Conservation (phyloP, 2,113 vertebrate genomes). For the Willisornis vidua region DNA sequence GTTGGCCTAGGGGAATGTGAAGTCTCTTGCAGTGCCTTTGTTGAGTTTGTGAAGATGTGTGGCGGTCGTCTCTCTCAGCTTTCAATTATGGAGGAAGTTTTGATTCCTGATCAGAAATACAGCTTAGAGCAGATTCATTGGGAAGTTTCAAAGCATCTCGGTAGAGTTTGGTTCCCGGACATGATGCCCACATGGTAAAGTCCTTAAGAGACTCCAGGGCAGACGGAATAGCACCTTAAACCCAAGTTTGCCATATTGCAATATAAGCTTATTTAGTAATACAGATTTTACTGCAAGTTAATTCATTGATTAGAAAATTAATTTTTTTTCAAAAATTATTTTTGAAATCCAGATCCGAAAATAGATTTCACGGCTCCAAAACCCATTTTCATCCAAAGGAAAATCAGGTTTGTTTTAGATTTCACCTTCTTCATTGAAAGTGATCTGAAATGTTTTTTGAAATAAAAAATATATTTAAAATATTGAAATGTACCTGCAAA, state of each 20-base stretch:
- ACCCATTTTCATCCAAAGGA: neutral
- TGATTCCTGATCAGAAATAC: constrained; percentile 96
- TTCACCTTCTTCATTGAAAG: neutral
- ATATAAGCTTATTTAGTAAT: constrained; percentile 55
- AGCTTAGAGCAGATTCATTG: constrained; percentile 95
- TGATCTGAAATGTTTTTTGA: neutral
- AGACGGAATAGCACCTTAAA: constrained; percentile 66
- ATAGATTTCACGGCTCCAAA: neutral
- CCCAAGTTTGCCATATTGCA: constrained; percentile 47
- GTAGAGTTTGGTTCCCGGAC: constrained; percentile 97
- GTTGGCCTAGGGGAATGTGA: constrained; percentile 96
- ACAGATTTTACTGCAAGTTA: constrained; percentile 35
- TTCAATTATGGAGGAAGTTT: constrained; percentile 98
- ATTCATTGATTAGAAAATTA: constrained; percentile 38
- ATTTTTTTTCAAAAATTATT: neutral
- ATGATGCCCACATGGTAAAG: constrained; percentile 98
- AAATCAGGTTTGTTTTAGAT: neutral
- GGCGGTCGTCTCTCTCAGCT: constrained; percentile 92
- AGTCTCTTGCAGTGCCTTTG: constrained; percentile 96
- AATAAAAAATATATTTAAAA: neutral
- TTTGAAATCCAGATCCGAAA: neutral
- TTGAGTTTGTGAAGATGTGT: constrained; percentile 98
- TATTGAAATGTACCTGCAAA: neutral
- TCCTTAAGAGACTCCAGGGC: constrained; percentile 3
- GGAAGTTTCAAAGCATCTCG: constrained; percentile 97